Conservation (phyloP, 2,113 vertebrate species). For the Mesitornis unicolor region DNA sequence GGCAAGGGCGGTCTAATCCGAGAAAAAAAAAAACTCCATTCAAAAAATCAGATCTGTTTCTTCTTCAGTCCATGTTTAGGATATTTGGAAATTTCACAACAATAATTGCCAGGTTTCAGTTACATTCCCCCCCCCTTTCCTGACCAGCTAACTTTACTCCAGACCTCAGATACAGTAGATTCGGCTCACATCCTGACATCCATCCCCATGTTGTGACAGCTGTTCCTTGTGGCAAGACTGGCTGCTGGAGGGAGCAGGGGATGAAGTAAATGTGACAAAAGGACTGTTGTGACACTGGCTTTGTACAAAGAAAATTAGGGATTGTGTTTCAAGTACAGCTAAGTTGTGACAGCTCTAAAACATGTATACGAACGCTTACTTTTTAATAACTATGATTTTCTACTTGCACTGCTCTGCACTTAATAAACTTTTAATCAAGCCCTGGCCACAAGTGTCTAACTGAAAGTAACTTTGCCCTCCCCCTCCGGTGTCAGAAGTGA, state of each 20-base stretch:
- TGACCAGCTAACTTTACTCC: background rate
- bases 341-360: background rate
- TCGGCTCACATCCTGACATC: background rate
- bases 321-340: background rate
- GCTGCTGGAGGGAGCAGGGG: background rate
- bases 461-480: background rate
- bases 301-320: background rate
- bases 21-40: background rate
- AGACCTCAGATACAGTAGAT: background rate
- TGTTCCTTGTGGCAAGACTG: background rate
- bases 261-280: background rate
- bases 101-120: background rate
- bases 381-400: background rate
- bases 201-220: background rate
- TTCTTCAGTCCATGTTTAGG: background rate
- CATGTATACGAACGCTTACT: rapidly evolving
- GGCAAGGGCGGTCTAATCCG: background rate
- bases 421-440: background rate
- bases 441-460: background rate
- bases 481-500: background rate
- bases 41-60: background rate
- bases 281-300: background rate
- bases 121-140: background rate
- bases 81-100: slow-evolving; percentile 31
- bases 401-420: background rate